Evolutionary conservation across 2,888 invertebrate genomes (phyloP).

Genomic region (Melanchra persicariae): DNA sequence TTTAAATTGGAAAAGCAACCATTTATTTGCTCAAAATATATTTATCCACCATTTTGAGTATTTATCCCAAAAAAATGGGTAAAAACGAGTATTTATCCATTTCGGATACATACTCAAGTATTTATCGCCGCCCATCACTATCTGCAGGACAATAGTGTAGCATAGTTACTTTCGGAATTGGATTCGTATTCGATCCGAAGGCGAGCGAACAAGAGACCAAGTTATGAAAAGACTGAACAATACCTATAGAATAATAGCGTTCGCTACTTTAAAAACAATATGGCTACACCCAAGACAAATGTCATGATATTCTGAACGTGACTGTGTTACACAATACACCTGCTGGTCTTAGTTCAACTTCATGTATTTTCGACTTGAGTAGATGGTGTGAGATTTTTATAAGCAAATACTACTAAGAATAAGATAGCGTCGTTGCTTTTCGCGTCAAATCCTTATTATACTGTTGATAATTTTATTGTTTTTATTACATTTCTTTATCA

Average conservation of each 20-base stretch:
- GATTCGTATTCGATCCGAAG: neutral
- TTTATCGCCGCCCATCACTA: too few species aligned
- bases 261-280: neutral
- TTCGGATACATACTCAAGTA: too few species aligned
- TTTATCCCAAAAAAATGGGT: too few species aligned
- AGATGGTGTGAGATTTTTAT: neutral
- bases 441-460: conserved; percentile 11
- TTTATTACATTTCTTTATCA: conserved; percentile 23
- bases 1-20: too few species aligned
- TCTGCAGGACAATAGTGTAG: neutral
- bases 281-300: neutral
- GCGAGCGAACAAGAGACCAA: conserved; percentile 1
- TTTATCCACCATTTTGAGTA: too few species aligned
- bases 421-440: neutral
- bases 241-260: neutral
- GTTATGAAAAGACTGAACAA: conserved; percentile 17
- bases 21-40: too few species aligned
- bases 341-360: neutral
- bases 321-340: neutral
- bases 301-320: neutral
- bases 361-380: neutral
- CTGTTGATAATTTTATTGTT: conserved; percentile 5
- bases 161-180: conserved; percentile 1
- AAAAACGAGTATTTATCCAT: too few species aligned
- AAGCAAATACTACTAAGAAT: neutral